A percentile compares a stretch with the other conserved stretches of the same genome.
These are phyloP conservation scores for Desmophyllum pertusum DNA, from an alignment of 92 coral and sea anemone genomes.

Conservation along the genomic window DNA sequence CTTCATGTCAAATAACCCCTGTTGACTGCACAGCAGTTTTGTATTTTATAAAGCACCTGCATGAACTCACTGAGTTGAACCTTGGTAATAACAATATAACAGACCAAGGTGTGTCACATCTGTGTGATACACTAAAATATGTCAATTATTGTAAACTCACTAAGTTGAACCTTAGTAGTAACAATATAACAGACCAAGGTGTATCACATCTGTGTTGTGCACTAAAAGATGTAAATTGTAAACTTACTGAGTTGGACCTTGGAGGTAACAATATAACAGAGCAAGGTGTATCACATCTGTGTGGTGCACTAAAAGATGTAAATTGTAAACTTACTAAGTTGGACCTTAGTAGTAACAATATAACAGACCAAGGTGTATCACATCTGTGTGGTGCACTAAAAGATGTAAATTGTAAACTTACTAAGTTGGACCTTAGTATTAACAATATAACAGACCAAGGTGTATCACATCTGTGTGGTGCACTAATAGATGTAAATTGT, in stretches of 20 bases:
- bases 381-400: conserved; percentile 17
- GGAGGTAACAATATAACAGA: neutral
- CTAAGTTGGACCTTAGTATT: neutral
- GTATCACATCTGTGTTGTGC: conserved; percentile 9
- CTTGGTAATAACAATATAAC: conserved; percentile 4
- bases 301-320: conserved; percentile 2
- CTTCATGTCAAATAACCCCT: neutral
- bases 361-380: neutral
- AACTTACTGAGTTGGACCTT: neutral
- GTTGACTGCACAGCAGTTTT: conserved; percentile 48
- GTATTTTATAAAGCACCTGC: conserved; percentile 29
- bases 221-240: neutral
- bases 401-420: conserved; percentile 30
- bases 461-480: neutral
- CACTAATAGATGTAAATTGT: conserved; percentile 16
- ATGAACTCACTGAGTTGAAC: conserved; percentile 13
- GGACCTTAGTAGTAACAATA: neutral
- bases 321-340: neutral
- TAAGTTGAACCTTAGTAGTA: neutral
- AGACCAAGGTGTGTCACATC: conserved; percentile 19
- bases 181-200: neutral
- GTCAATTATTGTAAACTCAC: conserved; percentile 27
- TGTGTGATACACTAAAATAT: conserved; percentile 15
- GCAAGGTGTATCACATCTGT: neutral
- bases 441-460: neutral